Base-by-base conservation (phyloP, 2,113 vertebrate species). In the Paratilapia polleni region DNA sequence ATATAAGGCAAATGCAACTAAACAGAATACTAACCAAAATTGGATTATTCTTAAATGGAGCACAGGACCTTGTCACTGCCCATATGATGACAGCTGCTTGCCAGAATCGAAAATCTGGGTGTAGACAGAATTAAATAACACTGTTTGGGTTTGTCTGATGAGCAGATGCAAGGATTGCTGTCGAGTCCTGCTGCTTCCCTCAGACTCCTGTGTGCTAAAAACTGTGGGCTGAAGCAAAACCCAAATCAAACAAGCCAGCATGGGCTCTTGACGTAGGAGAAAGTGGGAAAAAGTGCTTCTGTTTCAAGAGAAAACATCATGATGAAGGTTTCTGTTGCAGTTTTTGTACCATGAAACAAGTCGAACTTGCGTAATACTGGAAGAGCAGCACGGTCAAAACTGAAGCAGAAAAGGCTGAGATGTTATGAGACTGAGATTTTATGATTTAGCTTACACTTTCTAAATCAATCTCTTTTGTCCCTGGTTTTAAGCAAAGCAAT, bases 81-180 rank as follows among this genome's bases (percentile, higher is more conserved):
- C 80, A 79, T 80, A 78, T 43, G 43, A 34, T 88, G 83, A 74
- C 80, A 91, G 83, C 74, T 87, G 87, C 41, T 49, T 83, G 78
- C 87, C 73, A 36, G 62, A 78, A 84, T 68, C n/a, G 52, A 31
- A 88, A 88, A 81, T 85, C 86, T 80, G 80, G 78, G 31, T 83
- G 81, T 81, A 86, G 88, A 86, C 88, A 88, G 76, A 62, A 52
- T 87, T 81, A 82, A 84, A 88, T 78, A 90, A 83, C 64, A 61
- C 63, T 90, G 84, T 85, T 87, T 91, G 86, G 84, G 87, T 92
- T 91, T 64, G 86, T 83, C 76, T 81, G 76, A 43, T 19, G 74
- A 91, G 82, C 92, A 93, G 93, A 86, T 92, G 93, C 87, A 87
- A 60, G 89, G 87, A 94, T 93, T 85, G 84, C 78, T 83, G 62